These are phyloP conservation scores for Pseudeuparius sepicola DNA, from an alignment of 2,888 invertebrate species.

Conservation along the genomic window DNA sequence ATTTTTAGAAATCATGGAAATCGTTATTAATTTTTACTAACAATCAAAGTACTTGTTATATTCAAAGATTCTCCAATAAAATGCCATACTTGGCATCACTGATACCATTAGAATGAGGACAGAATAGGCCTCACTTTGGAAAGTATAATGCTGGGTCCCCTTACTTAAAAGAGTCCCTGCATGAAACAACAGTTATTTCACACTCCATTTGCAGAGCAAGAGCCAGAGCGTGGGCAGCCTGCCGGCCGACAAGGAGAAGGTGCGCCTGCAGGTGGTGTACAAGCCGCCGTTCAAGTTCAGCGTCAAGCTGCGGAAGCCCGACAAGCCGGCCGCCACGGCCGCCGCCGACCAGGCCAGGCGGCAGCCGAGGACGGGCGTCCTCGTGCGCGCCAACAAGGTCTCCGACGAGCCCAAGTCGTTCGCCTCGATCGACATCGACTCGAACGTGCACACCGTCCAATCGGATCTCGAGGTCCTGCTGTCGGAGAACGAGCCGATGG, in stretches of 20 bases:
- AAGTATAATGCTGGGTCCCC: too few relatives aligned
- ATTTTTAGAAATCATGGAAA: too few relatives aligned
- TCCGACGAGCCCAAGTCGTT: conserved; percentile 13
- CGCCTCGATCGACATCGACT: conserved; percentile 40
- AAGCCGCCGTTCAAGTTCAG: conserved; percentile 83
- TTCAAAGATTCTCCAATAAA: too few relatives aligned
- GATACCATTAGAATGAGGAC: too few relatives aligned
- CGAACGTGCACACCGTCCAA: conserved; percentile 50
- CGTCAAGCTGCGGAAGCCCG: conserved; percentile 64
- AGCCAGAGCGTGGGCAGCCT: conserved; percentile 57
- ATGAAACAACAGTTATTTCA: too few relatives aligned
- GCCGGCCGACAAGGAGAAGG: conserved; percentile 50
- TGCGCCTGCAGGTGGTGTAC: conserved; percentile 74
- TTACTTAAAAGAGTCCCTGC: too few relatives aligned
- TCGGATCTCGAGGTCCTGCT: conserved; percentile 51
- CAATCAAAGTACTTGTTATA: too few relatives aligned
- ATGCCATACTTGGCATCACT: too few relatives aligned
- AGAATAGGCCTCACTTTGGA: too few relatives aligned
- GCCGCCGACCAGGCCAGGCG: too few relatives aligned
- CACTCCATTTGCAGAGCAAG: too few relatives aligned
- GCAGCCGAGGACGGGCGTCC: conserved; percentile 40
- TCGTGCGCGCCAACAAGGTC: conserved; percentile 35
- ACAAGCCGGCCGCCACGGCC: conserved; percentile 39
- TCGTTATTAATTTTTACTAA: too few relatives aligned
- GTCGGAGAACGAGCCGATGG: conserved; percentile 48